Conservation (phyloP, 2,888 invertebrate genomes). For the Drosophila tripunctata region DNA sequence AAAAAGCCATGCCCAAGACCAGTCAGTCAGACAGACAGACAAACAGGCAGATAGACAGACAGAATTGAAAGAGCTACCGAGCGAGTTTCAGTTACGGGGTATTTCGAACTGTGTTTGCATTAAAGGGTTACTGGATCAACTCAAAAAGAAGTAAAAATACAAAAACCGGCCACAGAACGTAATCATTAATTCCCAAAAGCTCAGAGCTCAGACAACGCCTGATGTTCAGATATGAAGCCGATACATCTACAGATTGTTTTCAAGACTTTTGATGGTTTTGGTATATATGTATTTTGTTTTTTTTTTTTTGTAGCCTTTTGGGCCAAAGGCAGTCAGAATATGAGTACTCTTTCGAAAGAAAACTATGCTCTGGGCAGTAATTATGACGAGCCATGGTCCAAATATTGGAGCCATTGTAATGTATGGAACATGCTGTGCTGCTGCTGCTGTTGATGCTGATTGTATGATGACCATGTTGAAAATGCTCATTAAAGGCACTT, state of each 20-base stretch:
- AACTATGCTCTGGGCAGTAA: slow-evolving; percentile 67
- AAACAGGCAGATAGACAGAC: slow-evolving; percentile 19
- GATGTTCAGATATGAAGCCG: slow-evolving; percentile 57
- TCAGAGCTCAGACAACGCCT: slow-evolving; percentile 51
- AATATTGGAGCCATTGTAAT: slow-evolving; percentile 71
- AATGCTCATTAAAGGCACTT: slow-evolving; percentile 81
- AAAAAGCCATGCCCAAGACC: slow-evolving; percentile 12
- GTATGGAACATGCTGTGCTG: slow-evolving; percentile 34
- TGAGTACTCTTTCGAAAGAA: slow-evolving; percentile 8
- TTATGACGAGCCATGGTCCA: slow-evolving; percentile 73
- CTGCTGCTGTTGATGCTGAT: slow-evolving; percentile 51
- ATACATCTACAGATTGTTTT: slow-evolving; percentile 70
- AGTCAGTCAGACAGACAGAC: slow-evolving; percentile 15
- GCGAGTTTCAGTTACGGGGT: slow-evolving; percentile 51
- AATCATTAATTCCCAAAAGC: slow-evolving; percentile 77
- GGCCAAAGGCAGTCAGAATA: slow-evolving; percentile 36
- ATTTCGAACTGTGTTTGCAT: slow-evolving; percentile 48
- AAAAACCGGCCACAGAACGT: slow-evolving; percentile 44
- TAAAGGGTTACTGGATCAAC: slow-evolving; percentile 80
- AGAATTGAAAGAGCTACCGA: slow-evolving; percentile 71
- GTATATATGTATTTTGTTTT: too few species aligned
- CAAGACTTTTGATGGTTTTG: slow-evolving; percentile 16
- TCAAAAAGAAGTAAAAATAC: slow-evolving; percentile 11
- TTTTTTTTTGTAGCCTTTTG: slow-evolving; percentile 25
- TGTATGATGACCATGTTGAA: slow-evolving; percentile 81